Evolutionary conservation across 2,797 vertebrate genomes (phyloP).

Genomic region (Microtus californicus): DNA sequence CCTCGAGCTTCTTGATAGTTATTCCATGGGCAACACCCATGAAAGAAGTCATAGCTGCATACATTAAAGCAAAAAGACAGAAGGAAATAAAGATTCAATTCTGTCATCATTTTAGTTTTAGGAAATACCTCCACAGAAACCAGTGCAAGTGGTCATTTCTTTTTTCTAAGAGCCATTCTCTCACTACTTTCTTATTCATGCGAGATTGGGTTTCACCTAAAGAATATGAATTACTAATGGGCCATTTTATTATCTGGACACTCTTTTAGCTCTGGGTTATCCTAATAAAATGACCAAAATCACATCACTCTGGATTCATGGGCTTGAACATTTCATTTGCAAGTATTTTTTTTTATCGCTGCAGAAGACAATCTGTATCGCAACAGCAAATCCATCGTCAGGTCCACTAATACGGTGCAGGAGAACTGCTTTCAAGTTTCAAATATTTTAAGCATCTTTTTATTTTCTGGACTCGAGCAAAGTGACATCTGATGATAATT

Average conservation of each 20-base stretch:
- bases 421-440: slow-evolving; percentile 7
- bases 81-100: background rate
- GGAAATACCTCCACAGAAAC: background rate
- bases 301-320: background rate
- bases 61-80: background rate
- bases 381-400: background rate
- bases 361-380: background rate
- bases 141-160: background rate
- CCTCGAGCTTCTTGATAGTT: background rate
- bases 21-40: background rate
- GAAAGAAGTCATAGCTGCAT: background rate
- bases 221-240: background rate
- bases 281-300: slow-evolving; percentile 25
- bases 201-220: background rate
- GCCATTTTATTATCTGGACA: background rate
- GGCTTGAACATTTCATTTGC: slow-evolving; percentile 47
- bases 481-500: background rate
- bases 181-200: background rate
- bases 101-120: background rate
- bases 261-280: background rate
- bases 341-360: slow-evolving; percentile 42
- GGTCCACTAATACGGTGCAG: background rate
- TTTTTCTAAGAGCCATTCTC: background rate
- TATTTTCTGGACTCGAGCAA: background rate
- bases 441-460: slow-evolving; percentile 36